phyloP scores from a whole-genome alignment of 2,797 vertebrate species.

The Artibeus jamaicensis region DNA sequence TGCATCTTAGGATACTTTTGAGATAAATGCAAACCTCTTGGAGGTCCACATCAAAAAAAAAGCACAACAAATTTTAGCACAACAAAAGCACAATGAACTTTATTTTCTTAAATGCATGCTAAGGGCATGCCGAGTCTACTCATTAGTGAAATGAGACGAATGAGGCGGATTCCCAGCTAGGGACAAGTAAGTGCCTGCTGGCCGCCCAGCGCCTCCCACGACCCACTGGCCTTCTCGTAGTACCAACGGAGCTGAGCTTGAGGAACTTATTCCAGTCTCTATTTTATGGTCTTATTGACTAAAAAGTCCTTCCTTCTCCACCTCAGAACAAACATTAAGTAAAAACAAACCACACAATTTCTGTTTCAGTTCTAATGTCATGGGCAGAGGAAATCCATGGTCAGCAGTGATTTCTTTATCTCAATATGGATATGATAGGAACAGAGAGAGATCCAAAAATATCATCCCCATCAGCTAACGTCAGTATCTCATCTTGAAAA shows the following conservation, averaged over 20 bases:
- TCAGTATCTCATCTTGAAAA: background rate
- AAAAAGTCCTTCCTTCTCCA: background rate
- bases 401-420: background rate
- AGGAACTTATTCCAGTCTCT: background rate
- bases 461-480: background rate
- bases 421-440: background rate
- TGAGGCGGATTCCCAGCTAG: background rate
- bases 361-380: background rate
- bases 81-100: background rate
- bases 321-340: background rate
- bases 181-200: background rate
- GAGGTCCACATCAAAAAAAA: background rate
- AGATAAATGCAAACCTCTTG: background rate
- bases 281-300: background rate
- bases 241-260: background rate
- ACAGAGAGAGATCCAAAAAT: background rate
- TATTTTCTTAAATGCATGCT: background rate
- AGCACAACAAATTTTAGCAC: background rate
- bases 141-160: conserved; percentile 24
- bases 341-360: background rate
- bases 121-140: background rate
- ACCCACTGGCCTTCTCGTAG: background rate
- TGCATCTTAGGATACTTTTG: background rate
- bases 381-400: background rate
- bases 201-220: background rate